phyloP scores from a whole-genome alignment of 2,888 invertebrate species.

The Auanema sp. region DNA sequence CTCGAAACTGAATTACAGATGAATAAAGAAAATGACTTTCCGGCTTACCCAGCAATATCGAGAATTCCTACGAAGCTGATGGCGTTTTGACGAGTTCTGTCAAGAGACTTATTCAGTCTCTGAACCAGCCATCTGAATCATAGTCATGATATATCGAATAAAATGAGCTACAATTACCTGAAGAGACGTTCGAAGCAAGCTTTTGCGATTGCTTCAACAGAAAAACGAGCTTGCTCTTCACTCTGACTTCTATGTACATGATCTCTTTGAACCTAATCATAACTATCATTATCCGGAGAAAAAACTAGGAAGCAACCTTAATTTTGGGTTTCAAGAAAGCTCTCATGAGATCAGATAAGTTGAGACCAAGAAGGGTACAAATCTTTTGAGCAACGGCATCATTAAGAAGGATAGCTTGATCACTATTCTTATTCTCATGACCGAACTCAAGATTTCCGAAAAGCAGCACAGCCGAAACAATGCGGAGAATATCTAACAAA shows the following conservation, averaged over 20 bases:
- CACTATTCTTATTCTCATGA: conserved; percentile 89
- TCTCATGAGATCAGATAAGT: conserved; percentile 94
- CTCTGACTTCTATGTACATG: conserved; percentile 97
- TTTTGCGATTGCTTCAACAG: conserved; percentile 96
- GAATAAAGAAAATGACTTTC: not conserved
- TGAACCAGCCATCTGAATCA: conserved; percentile 67
- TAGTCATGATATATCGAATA: not conserved
- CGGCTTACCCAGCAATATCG: conserved; percentile 98
- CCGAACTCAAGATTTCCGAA: conserved; percentile 99
- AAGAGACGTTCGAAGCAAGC: conserved; percentile 97
- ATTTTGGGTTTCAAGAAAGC: conserved; percentile 95
- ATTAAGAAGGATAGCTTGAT: conserved; percentile 95
- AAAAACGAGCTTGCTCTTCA: conserved; percentile 94
- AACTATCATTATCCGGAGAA: not conserved
- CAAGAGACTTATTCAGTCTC: conserved; percentile 75
- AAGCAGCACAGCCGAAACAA: conserved; percentile 89
- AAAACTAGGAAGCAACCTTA: no score
- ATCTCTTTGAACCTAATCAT: conserved; percentile 81
- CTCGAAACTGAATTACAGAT: conserved; percentile 31
- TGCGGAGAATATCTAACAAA: conserved; percentile 85
- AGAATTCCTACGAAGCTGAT: conserved; percentile 98
- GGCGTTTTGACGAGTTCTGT: conserved; percentile 93
- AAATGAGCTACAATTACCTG: conserved; percentile 68
- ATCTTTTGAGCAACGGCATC: conserved; percentile 89
- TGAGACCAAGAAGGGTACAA: conserved; percentile 84